phyloP scores from a whole-genome alignment of 2,888 invertebrate genomes.

The Phyto melanocephala region DNA sequence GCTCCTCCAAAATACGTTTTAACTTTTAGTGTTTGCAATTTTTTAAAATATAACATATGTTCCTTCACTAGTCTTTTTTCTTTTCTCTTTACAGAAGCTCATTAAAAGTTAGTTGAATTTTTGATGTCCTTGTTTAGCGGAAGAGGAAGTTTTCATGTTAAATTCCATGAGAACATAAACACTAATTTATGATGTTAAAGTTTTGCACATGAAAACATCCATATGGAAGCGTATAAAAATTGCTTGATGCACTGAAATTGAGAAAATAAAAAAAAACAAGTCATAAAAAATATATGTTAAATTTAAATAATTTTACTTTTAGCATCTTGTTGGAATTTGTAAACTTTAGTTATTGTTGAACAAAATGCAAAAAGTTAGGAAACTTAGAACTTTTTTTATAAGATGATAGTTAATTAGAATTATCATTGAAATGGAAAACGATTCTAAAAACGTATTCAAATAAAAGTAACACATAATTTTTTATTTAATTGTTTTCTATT shows the following conservation, averaged over 20 bases:
- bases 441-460: too few species aligned
- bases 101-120: slow-evolving; percentile 41
- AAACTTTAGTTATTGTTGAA: not conserved
- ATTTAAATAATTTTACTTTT: not conserved
- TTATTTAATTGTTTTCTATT: too few species aligned
- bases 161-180: not conserved
- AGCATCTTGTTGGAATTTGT: not conserved
- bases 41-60: slow-evolving; percentile 34
- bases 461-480: too few species aligned
- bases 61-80: not conserved
- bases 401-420: too few species aligned
- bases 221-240: slow-evolving; percentile 4
- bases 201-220: slow-evolving; percentile 4
- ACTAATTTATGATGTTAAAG: slow-evolving; percentile 22
- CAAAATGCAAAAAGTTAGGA: not conserved
- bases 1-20: not conserved
- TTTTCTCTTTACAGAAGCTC: slow-evolving; percentile 28
- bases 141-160: slow-evolving; percentile 14
- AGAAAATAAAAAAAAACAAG: not conserved
- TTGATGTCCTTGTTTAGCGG: slow-evolving; percentile 21
- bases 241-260: not conserved
- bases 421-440: too few species aligned
- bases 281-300: not conserved
- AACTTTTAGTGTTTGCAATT: not conserved
- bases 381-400: too few species aligned